phyloP scores from a whole-genome alignment of 2,888 invertebrate genomes.

The Eupeodes latifasciatus region DNA sequence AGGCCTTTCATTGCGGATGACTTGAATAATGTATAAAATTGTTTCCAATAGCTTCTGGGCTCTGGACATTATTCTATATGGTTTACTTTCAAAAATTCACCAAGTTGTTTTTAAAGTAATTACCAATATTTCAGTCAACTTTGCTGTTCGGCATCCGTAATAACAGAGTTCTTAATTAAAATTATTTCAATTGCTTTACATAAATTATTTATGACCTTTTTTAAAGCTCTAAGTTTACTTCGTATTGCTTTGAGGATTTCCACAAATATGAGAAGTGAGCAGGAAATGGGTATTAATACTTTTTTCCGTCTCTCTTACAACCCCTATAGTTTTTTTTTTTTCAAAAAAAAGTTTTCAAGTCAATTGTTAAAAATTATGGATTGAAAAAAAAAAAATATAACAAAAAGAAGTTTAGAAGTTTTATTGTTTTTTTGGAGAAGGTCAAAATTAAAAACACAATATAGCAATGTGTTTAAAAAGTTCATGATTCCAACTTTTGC shows the following conservation, averaged over 20 bases:
- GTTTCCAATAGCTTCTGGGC: not conserved
- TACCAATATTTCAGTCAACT: slow-evolving; percentile 21
- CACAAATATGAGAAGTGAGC: too few species aligned
- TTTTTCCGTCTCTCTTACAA: not conserved
- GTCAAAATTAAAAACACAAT: too few species aligned
- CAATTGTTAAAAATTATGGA: not conserved
- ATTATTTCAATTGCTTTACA: slow-evolving; percentile 15
- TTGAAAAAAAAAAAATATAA: not conserved
- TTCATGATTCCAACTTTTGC: too few species aligned
- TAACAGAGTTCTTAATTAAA: slow-evolving; percentile 18
- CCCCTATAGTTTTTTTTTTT: not conserved
- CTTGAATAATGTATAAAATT: slow-evolving; percentile 2
- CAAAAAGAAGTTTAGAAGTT: too few species aligned
- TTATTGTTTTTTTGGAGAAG: too few species aligned
- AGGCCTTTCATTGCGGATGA: not conserved
- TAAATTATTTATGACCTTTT: slow-evolving; percentile 21
- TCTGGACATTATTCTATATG: not conserved
- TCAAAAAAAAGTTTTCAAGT: not conserved
- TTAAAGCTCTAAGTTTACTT: not conserved
- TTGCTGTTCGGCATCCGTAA: slow-evolving; percentile 3
- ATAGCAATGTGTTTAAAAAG: too few species aligned
- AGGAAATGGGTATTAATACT: not conserved
- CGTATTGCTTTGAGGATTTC: not conserved
- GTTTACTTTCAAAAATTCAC: not conserved
- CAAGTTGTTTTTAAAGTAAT: slow-evolving; percentile 15